Evolutionary conservation across 2,113 vertebrate species (phyloP), one percentile per base, ranked within the genome.

Genomic region (Cathartes aura): DNA sequence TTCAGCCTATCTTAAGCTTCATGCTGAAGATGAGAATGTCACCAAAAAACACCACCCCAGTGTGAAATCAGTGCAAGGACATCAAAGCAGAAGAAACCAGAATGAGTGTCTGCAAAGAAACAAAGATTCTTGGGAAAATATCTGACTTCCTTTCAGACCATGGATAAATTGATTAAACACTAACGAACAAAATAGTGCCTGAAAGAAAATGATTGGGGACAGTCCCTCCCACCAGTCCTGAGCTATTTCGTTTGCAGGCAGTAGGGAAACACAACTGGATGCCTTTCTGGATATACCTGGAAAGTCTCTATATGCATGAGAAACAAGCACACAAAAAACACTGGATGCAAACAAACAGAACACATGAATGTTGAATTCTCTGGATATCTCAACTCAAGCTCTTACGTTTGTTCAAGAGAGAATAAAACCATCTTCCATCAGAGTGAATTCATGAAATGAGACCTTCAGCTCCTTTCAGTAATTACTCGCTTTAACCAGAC

Each of bases 1-100:
- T 93, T 87, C 63, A 75, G 67, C 22, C 71, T 66, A 11, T 68
- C 74, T 74, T 75, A 76, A 66, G 36, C 16, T 89, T 71, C 50
- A 62, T 34, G 15, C 29, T 79, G 12, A 24, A 74, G 19, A 78
- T 26, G 52, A 70, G 7, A 63, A 45, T 15, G 10, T n/a, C 63
- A 88, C 59, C n/a, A 62, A 71, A 91, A 66, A 48, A 1, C 5
- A 4, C 47, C 40, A 52, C 7, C 9, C 17, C 40, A 68, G 60
- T 59, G 21, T 91, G 83, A 94, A 96, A 95, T 76, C 53, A 79
- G 32, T 50, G 8, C 53, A 73, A 80, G 34, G 59, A 52, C 76
- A 91, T 80, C 59, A 94, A 97, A 95, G 74, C 36, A 71, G 34
- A 26, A 93, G 56, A 93, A 96, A 90, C 11, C 47, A 93, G 53